Percentiles rank a stretch among this genome's conserved stretches.
phyloP scores from a whole-genome alignment of 2,888 invertebrate species.

The Aleiodes alternator region DNA sequence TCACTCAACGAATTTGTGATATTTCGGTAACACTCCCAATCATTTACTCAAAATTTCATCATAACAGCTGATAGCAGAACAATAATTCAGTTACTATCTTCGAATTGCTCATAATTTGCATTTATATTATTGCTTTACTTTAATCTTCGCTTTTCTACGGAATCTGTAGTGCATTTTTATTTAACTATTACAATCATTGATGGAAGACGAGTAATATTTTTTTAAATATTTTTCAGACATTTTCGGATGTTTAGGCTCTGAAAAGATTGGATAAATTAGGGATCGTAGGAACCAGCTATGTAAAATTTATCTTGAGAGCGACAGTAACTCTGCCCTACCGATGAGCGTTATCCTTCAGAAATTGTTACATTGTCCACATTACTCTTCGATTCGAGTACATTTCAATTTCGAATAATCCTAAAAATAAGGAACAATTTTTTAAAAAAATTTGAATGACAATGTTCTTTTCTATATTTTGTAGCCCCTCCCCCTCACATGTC shows the following conservation, averaged over 20 bases:
- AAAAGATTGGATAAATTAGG: too few species aligned
- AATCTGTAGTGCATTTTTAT: conserved; percentile 8
- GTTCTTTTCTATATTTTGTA: too few species aligned
- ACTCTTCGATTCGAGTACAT: too few species aligned
- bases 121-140: neutral
- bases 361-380: too few species aligned
- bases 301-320: too few species aligned
- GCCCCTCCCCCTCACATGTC: too few species aligned
- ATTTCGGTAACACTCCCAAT: conserved; percentile 6
- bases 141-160: conserved; percentile 12
- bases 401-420: too few species aligned
- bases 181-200: neutral
- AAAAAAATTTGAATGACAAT: too few species aligned
- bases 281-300: too few species aligned
- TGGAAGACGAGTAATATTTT: conserved; percentile 18
- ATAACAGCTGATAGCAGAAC: neutral
- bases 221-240: conserved; percentile 16
- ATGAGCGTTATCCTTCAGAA: too few species aligned
- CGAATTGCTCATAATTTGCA: neutral
- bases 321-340: too few species aligned
- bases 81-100: neutral
- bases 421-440: too few species aligned
- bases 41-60: neutral
- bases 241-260: neutral
- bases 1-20: conserved; percentile 2